Evolutionary conservation across 2,113 vertebrate species (phyloP).

Genomic region (Tyrannus savana): DNA sequence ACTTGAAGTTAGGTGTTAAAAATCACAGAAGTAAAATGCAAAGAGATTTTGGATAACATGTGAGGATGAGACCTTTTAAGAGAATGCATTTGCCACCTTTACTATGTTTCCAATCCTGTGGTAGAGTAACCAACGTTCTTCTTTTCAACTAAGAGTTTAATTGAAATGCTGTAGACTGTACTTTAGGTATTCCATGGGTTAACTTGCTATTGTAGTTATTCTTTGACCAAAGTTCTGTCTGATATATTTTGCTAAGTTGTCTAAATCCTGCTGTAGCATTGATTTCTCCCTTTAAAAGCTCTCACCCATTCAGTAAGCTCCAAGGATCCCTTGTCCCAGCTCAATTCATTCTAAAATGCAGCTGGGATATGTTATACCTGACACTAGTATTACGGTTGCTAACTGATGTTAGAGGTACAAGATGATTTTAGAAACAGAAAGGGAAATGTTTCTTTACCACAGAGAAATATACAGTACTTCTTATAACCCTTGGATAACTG

Average conservation of each 20-base stretch:
- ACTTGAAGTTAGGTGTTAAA: not conserved
- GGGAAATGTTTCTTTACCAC: conserved; percentile 53
- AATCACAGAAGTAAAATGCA: not conserved
- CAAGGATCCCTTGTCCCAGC: conserved; percentile 58
- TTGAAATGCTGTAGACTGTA: not conserved
- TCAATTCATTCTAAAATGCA: conserved; percentile 61
- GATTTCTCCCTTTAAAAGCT: conserved; percentile 70
- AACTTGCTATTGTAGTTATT: conserved; percentile 49
- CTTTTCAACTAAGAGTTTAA: not conserved
- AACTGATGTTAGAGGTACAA: conserved; percentile 23
- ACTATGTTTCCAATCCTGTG: not conserved
- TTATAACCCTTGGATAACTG: not conserved
- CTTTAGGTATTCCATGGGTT: conserved; percentile 40
- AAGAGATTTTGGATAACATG: not conserved
- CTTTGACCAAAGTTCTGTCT: conserved; percentile 65
- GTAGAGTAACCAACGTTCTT: not conserved
- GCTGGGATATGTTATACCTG: conserved; percentile 39
- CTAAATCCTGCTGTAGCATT: conserved; percentile 68
- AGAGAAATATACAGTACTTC: not conserved
- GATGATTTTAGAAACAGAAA: conserved; percentile 47
- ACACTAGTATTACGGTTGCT: conserved; percentile 7
- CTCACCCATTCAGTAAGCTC: conserved; percentile 65
- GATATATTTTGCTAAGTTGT: conserved; percentile 71
- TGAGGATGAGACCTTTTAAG: not conserved
- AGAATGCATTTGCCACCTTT: not conserved